These are phyloP conservation scores for Tyto alba DNA, from an alignment of 2,113 vertebrate species.

Conservation along the genomic window DNA sequence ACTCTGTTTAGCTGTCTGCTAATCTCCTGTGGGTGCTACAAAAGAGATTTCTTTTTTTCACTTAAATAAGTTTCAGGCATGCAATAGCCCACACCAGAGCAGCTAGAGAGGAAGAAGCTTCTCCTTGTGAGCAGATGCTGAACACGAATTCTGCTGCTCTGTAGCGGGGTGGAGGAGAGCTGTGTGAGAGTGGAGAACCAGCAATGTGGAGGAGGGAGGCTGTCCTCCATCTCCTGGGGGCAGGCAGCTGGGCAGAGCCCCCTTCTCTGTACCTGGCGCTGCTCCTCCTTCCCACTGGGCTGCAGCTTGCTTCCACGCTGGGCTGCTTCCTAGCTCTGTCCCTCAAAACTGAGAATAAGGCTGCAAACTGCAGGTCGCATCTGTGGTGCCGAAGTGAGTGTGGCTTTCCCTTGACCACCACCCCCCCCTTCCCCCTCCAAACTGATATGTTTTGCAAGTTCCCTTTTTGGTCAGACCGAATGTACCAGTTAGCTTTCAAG, in stretches of 20 bases:
- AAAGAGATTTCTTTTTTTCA: background rate
- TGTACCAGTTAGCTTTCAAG: background rate
- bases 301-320: background rate
- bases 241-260: background rate
- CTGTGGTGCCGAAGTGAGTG: background rate
- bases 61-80: background rate
- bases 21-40: background rate
- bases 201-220: background rate
- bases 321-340: background rate
- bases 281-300: background rate
- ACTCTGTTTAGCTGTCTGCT: background rate
- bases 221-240: background rate
- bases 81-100: background rate
- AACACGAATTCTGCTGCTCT: background rate
- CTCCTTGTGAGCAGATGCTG: background rate
- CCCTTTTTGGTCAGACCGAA: background rate
- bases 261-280: background rate
- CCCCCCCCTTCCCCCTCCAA: background rate
- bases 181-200: background rate
- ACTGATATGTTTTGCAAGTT: background rate
- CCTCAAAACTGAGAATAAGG: background rate
- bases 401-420: too few species aligned
- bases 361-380: background rate
- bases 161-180: background rate
- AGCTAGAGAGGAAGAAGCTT: background rate